phyloP scores from a whole-genome alignment of 2,888 invertebrate species.

The Acanthopleura granulata region DNA sequence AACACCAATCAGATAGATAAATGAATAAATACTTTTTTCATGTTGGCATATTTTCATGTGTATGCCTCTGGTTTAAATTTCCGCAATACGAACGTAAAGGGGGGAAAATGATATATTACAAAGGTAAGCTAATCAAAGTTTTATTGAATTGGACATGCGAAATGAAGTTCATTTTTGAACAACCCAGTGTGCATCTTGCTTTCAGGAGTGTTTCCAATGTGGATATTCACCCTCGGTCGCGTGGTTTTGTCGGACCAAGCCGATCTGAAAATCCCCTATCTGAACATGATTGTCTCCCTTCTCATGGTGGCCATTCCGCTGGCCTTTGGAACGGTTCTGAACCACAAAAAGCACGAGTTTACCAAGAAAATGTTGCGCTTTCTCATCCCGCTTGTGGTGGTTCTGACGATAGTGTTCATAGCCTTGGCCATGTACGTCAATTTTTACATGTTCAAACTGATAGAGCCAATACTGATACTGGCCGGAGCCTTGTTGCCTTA shows the following conservation, averaged over 20 bases:
- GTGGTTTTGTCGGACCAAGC: constrained; percentile 75
- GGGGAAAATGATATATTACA: too few species aligned
- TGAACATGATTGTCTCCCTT: constrained; percentile 81
- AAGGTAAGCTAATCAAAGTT: too few species aligned
- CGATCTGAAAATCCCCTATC: constrained; percentile 82
- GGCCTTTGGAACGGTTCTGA: constrained; percentile 65
- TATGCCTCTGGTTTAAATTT: too few species aligned
- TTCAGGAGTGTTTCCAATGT: constrained; percentile 87
- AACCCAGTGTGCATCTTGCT: constrained; percentile 35
- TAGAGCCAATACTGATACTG: constrained; percentile 73
- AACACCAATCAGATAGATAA: too few species aligned
- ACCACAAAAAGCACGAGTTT: constrained; percentile 74
- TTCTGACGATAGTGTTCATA: constrained; percentile 86
- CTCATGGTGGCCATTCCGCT: constrained; percentile 84
- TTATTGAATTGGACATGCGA: too few species aligned
- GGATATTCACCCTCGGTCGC: constrained; percentile 89
- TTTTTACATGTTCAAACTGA: constrained; percentile 87
- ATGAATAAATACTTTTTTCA: too few species aligned
- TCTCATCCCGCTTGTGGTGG: constrained; percentile 85
- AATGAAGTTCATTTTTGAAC: too few species aligned
- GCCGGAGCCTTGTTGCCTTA: constrained; percentile 63
- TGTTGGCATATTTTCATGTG: too few species aligned
- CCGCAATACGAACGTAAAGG: too few species aligned
- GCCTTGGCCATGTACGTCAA: constrained; percentile 91
- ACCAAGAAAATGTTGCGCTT: constrained; percentile 75